Base-by-base conservation (phyloP, 2,113 vertebrate genomes). In the Bothrops jararaca region DNA sequence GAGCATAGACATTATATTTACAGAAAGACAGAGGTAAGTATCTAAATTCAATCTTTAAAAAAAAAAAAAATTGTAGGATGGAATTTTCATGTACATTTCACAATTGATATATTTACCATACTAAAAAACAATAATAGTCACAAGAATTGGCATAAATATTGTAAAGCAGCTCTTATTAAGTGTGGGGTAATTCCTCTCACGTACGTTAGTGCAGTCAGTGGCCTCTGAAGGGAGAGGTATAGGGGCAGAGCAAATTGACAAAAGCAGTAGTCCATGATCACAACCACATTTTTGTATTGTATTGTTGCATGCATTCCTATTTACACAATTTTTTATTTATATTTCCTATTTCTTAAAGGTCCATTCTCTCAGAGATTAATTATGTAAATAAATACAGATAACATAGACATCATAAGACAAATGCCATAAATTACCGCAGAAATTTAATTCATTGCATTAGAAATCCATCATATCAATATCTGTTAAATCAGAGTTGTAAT, bases 1-100 rank as follows among this genome's bases (percentile, higher is more conserved):
- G 90, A 98, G 97, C 85, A 98, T 99, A 90, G 99, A 99, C 95
- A 96, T 97, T 93, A 98, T 99, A 96, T 99, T 99, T 96, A 99
- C 98, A 12, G 98, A 99, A 95, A 98, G 99, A 97, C 98, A 98
- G 97, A 95, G 96, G 99, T 99, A 97, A 99, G 99, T 99, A 95
- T 9, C 89, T 91, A 29, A 88, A 92, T 0, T 90, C 64, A 85
- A 56, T 89, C 95, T 10, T 15, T 5, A 3, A 9, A 39, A 80
- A 56, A 4, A 15, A 56, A 5, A 56, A 56, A 29, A 87, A 18
- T 34, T 26, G 29, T 64, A 39, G 56, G 24, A 53, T 34, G 64
- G 74, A 22, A 48, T 86, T 24, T 7, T 12, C 29, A 29, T 45
- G 10, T 39, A 0, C 54, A 13, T 42, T 91, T 91, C 80, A 86